Conservation (phyloP, 2,797 vertebrate species). For the Semaprochilodus insignis region DNA sequence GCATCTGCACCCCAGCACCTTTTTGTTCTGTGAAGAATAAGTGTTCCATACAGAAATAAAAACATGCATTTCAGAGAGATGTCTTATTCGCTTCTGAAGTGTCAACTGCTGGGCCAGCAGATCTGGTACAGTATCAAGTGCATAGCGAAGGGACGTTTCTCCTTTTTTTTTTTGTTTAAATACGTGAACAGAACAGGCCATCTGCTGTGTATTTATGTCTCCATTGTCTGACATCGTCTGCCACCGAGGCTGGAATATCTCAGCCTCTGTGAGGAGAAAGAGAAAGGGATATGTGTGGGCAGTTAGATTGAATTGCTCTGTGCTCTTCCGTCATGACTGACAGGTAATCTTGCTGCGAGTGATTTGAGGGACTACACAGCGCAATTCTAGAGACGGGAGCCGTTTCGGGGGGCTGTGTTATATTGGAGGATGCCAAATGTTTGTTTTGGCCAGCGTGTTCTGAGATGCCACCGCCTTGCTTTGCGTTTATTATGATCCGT, state of each 20-base stretch:
- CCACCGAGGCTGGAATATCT: conserved; percentile 40
- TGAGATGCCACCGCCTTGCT: conserved; percentile 20
- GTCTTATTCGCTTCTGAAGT: conserved; percentile 21
- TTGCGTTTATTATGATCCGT: conserved; percentile 31
- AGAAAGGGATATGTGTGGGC: conserved; percentile 50
- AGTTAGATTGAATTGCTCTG: conserved; percentile 52
- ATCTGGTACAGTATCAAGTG: conserved; percentile 14
- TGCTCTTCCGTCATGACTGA: conserved; percentile 50
- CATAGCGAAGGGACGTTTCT: background rate
- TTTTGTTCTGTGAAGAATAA: background rate
- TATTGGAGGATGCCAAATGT: conserved; percentile 37
- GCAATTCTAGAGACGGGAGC: conserved; percentile 35
- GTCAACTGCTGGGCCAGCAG: conserved; percentile 7
- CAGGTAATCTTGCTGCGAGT: conserved; percentile 52
- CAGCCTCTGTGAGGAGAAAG: conserved; percentile 25
- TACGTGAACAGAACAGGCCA: conserved; percentile 6
- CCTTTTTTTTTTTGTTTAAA: background rate
- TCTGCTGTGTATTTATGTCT: conserved; percentile 33
- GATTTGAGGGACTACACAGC: conserved; percentile 26
- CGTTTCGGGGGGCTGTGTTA: conserved; percentile 33
- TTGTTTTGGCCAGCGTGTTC: conserved; percentile 33
- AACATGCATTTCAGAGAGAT: conserved; percentile 1
- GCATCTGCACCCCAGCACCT: background rate
- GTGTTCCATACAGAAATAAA: background rate
- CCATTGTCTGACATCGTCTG: conserved; percentile 22